phyloP scores from a whole-genome alignment of 2,888 invertebrate species.

The Steinernema hermaphroditum region DNA sequence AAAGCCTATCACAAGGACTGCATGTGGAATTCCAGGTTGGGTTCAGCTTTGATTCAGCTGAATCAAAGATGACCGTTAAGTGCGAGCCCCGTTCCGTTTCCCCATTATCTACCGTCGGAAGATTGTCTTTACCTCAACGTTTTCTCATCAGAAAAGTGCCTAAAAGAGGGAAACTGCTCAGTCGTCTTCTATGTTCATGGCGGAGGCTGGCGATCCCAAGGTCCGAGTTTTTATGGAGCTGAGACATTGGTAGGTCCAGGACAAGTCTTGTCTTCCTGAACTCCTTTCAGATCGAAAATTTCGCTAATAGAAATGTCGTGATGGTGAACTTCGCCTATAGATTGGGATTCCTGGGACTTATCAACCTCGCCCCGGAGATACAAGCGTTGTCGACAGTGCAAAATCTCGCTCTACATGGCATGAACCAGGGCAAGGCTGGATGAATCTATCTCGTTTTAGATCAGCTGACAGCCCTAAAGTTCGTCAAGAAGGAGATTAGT shows the following conservation, averaged over 20 bases:
- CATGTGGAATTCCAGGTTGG: constrained; percentile 33
- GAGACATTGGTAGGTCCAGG: neutral
- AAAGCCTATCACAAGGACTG: neutral
- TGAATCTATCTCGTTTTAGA: constrained; percentile 26
- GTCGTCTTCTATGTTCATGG: neutral
- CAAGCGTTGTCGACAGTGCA: constrained; percentile 25
- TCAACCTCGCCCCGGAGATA: constrained; percentile 8
- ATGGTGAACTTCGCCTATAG: neutral
- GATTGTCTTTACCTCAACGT: constrained; percentile 4
- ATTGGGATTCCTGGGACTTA: constrained; percentile 1
- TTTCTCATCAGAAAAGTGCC: neutral
- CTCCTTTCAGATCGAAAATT: constrained; percentile 31
- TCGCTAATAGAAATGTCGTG: neutral
- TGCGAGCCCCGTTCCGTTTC: neutral
- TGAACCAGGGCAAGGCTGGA: neutral
- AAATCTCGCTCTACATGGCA: constrained; percentile 10
- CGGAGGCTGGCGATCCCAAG: neutral
- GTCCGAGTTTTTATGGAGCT: neutral
- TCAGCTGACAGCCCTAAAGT: neutral
- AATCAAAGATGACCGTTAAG: constrained; percentile 37
- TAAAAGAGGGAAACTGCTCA: neutral
- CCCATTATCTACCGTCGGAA: constrained; percentile 25
- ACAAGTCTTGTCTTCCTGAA: neutral
- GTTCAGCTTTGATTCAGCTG: constrained; percentile 47
- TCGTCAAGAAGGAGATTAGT: neutral